Base-by-base conservation (phyloP, 2,113 vertebrate genomes). In the Clarias magur region DNA sequence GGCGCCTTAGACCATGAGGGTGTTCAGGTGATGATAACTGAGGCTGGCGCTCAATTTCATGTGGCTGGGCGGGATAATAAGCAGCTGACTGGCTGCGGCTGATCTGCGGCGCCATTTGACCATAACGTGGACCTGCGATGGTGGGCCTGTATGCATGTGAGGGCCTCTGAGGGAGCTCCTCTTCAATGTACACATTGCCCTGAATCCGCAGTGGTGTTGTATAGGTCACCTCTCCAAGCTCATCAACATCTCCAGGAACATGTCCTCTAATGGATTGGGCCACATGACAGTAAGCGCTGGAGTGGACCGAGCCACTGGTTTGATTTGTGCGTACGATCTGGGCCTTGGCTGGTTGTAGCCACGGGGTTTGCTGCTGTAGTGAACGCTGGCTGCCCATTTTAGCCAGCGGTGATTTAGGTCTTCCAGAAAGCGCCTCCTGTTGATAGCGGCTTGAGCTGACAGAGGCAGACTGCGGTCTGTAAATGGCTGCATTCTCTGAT, bases 81-180 rank as follows among this genome's bases (percentile, higher is more conserved):
- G 98, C 98, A 1, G 98, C 97, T 0, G 97, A 98, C 86, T 99
- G 98, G 94, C 97, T 99, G 13, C 97, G 96, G n/a, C 95, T 96
- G 3, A 98, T 97, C 93, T 98, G 97, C 8, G 95, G 96, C 0
- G 96, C 95, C 90, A 85, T 73, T 60, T 97, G 97, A 84, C 94
- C 95, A 63, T 94, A 96, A 13, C 94, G 93, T 95, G 90, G 89
- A 16, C 88, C 90, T 85, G 87, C 91, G 34, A 84, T 87, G 19
- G 82, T 92, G 83, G 93, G 89, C 9, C 93, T 88, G 63, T 97
- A 97, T 0, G 96, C 95, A 0, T 97, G 95, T 54, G 95, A 94
- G 0, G 96, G 94, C 89, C 97, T 92, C 91, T 97, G 97, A 0
- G 96, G 96, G 89, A 96, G 96, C 89, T 97, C 97, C 89, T 97